These are phyloP conservation scores for Chloromyia formosa DNA, from an alignment of 2,888 invertebrate species.

Conservation along the genomic window DNA sequence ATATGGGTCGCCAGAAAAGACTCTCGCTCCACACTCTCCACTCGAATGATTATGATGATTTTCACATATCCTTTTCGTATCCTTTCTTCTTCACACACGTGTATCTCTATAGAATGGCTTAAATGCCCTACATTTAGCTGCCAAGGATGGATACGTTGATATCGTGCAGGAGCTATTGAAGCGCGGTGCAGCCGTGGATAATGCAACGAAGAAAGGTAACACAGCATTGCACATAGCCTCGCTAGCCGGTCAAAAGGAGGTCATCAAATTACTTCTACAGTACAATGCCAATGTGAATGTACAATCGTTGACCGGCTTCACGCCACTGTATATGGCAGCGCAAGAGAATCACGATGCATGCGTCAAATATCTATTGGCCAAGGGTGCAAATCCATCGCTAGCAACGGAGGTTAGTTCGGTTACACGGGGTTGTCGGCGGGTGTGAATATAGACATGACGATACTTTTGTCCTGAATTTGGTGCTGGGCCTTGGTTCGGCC, in stretches of 20 bases:
- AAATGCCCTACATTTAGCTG: slow-evolving; percentile 95
- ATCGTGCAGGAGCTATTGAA: slow-evolving; percentile 91
- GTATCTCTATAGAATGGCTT: slow-evolving; percentile 91
- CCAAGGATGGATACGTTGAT: slow-evolving; percentile 96
- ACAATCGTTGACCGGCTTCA: slow-evolving; percentile 96
- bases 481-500: too few species aligned
- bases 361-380: slow-evolving; percentile 88
- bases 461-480: too few species aligned
- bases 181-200: slow-evolving; percentile 91
- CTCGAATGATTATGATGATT: too few species aligned
- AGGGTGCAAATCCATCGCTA: slow-evolving; percentile 94
- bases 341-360: slow-evolving; percentile 96
- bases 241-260: slow-evolving; percentile 94
- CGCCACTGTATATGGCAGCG: slow-evolving; percentile 98
- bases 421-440: too few species aligned
- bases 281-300: slow-evolving; percentile 95
- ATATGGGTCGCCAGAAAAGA: too few species aligned
- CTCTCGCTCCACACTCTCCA: too few species aligned
- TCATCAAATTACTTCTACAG: slow-evolving; percentile 89
- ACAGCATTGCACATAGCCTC: slow-evolving; percentile 98
- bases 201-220: slow-evolving; percentile 96
- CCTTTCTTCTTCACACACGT: too few species aligned
- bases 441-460: too few species aligned
- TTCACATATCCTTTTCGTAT: too few species aligned
- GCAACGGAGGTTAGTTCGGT: slow-evolving; percentile 83